A percentile compares a stretch with the other conserved stretches of the same genome.
These are phyloP conservation scores for Synanceia verrucosa DNA, from an alignment of 2,797 vertebrate genomes.

Conservation along the genomic window DNA sequence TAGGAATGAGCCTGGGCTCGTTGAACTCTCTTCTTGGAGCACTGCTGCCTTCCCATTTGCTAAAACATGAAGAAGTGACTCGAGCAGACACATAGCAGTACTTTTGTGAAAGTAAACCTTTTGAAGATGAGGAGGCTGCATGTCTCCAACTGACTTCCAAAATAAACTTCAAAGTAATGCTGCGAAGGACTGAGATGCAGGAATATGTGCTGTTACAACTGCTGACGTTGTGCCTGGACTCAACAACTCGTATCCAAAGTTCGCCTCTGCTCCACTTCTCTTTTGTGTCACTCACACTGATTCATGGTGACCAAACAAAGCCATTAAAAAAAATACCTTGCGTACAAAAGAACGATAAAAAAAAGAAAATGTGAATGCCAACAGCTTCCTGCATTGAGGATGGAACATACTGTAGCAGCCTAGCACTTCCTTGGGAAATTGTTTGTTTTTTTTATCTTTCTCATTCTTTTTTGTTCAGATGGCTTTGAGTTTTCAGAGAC, in stretches of 20 bases:
- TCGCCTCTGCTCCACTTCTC: slow-evolving; percentile 9
- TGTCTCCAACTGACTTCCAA: slow-evolving; percentile 12
- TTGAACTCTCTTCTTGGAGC: neutral
- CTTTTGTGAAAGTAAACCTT: neutral
- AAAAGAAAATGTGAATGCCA: slow-evolving; percentile 24
- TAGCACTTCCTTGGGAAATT: slow-evolving; percentile 3
- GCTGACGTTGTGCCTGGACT: slow-evolving; percentile 43
- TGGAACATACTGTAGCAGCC: neutral
- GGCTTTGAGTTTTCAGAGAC: slow-evolving; percentile 19
- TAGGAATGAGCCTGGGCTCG: neutral
- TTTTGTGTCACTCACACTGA: slow-evolving; percentile 45
- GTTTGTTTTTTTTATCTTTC: slow-evolving; percentile 8
- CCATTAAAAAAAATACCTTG: slow-evolving; percentile 10
- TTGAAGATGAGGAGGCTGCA: slow-evolving; percentile 1
- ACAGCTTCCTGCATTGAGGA: slow-evolving; percentile 3
- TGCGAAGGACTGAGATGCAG: neutral
- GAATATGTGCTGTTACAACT: neutral
- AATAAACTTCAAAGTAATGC: slow-evolving; percentile 24
- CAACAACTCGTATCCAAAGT: slow-evolving; percentile 8
- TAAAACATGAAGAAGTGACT: neutral
- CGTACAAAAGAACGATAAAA: slow-evolving; percentile 29
- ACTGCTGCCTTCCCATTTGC: neutral
- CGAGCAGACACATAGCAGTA: neutral
- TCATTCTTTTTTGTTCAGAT: slow-evolving; percentile 9
- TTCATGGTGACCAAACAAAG: slow-evolving; percentile 54